Evolutionary conservation across 2,113 vertebrate species (phyloP), one percentile per base, ranked within the genome.

Genomic region (Archocentrus centrarchus): DNA sequence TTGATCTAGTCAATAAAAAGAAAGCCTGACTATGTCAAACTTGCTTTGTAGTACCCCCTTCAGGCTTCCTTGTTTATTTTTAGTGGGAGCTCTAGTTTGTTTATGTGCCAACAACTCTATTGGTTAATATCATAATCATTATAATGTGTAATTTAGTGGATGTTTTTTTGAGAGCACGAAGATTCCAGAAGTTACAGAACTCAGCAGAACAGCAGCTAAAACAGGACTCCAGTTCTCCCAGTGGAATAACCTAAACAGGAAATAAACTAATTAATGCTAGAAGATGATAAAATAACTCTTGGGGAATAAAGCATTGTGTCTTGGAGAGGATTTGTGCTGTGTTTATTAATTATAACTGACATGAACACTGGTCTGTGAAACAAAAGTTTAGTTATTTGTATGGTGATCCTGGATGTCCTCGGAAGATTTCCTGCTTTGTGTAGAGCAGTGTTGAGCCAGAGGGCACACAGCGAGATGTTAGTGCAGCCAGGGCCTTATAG

Each of bases 401-500:
- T 24, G 2, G 2, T 55, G 6, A 73, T 55, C 68, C 68, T 55
- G 50, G 32, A 55, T 82, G 61, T 62, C 58, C 75, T 50, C 32
- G 75, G 66, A 85, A 87, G 64, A 80, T 81, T 64, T 79, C 32
- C 75, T 59, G 1, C 24, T 60, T 27, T 68, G 9, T 30, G 22
- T 47, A 5, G 30, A 80, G 62, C 77, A 68, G 37, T 11, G 57
- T 15, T 81, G 30, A 64, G 81, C 88, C 61, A 61, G 22, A 10
- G 62, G 81, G 66, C 73, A 66, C 39, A 37, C 41, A 76, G 24
- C 2, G n/a, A 82, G 6, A 57, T 6, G 7, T 22, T 62, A 41
- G 82, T 64, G 35, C 75, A 66, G 59, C 82, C 47, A 30, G 53
- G 60, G 50, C 77, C 47, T 70, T 62, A 17, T 61, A 87, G 64